A percentile compares a stretch with the other conserved stretches of the same genome.
Evolutionary conservation across 1,140 invertebrate species (phyloP).

Genomic region (Eciton burchellii): DNA sequence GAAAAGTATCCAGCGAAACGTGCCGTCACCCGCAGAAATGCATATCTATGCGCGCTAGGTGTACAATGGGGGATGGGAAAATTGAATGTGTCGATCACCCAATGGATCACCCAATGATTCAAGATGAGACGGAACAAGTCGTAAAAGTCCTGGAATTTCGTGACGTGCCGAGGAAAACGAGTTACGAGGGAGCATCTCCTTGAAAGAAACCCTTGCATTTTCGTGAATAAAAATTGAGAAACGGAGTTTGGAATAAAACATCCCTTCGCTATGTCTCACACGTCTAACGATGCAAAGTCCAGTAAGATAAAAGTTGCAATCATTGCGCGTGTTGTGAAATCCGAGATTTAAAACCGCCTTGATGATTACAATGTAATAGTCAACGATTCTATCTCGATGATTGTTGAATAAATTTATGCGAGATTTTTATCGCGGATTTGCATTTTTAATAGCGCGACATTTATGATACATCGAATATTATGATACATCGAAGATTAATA

Average conservation of each 20-base stretch:
- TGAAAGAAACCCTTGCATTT: neutral
- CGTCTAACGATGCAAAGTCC: neutral
- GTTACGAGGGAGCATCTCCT: neutral
- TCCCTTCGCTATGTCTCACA: neutral
- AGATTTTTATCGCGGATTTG: slow-evolving; percentile 44
- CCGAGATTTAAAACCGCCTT: neutral
- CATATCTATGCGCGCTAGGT: neutral
- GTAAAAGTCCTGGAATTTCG: slow-evolving; percentile 68
- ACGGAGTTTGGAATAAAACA: neutral
- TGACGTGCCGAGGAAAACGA: slow-evolving; percentile 54
- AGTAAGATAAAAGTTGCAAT: neutral
- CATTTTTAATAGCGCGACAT: neutral
- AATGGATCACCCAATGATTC: too few relatives aligned
- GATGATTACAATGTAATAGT: neutral
- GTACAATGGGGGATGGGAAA: too few relatives aligned
- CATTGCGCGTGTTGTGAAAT: neutral
- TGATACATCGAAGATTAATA: neutral
- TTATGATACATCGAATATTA: neutral
- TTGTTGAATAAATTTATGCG: neutral
- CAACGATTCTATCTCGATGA: neutral
- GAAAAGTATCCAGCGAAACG: slow-evolving; percentile 37
- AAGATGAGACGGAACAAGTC: too few relatives aligned
- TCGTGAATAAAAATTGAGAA: neutral
- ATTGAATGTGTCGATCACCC: too few relatives aligned
- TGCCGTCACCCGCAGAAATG: slow-evolving; percentile 4